phyloP scores from a whole-genome alignment of 2,888 invertebrate species.

The Zhuqinia jingwanae region DNA sequence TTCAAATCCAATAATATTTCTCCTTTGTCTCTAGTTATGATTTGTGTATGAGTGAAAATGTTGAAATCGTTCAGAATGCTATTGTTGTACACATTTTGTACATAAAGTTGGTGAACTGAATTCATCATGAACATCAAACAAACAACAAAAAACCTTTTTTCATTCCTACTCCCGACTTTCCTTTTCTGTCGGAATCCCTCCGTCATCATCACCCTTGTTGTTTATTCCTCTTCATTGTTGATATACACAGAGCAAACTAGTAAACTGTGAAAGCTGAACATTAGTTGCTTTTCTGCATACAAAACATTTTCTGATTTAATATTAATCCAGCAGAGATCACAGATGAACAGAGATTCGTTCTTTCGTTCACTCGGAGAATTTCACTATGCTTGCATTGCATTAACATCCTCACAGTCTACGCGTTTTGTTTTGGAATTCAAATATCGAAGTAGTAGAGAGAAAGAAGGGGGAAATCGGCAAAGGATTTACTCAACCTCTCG shows the following conservation, averaged over 20 bases:
- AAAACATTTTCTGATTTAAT: slow-evolving; percentile 67
- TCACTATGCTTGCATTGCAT: no score
- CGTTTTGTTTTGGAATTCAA: slow-evolving; percentile 49
- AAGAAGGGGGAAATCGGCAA: slow-evolving; percentile 31
- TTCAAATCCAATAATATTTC: not conserved
- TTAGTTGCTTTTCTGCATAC: slow-evolving; percentile 58
- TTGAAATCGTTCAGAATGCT: not conserved
- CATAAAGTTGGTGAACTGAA: not conserved
- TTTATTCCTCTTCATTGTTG: slow-evolving; percentile 3
- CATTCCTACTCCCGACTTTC: not conserved
- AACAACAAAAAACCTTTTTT: not conserved
- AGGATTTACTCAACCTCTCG: slow-evolving; percentile 21
- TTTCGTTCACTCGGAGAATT: slow-evolving; percentile 47
- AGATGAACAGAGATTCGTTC: slow-evolving; percentile 59
- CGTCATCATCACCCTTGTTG: slow-evolving; percentile 19
- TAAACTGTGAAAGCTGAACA: slow-evolving; percentile 10
- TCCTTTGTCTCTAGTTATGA: not conserved
- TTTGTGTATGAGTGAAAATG: not conserved
- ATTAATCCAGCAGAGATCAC: slow-evolving; percentile 66
- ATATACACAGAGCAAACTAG: not conserved
- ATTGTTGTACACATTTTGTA: not conserved
- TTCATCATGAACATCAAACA: slow-evolving; percentile 17
- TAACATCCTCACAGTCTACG: no score
- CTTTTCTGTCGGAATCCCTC: not conserved
- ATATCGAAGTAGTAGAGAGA: slow-evolving; percentile 23